Evolutionary conservation across 2,888 invertebrate genomes (phyloP), one percentile per base, ranked within the genome.

Genomic region (Spisula solida): DNA sequence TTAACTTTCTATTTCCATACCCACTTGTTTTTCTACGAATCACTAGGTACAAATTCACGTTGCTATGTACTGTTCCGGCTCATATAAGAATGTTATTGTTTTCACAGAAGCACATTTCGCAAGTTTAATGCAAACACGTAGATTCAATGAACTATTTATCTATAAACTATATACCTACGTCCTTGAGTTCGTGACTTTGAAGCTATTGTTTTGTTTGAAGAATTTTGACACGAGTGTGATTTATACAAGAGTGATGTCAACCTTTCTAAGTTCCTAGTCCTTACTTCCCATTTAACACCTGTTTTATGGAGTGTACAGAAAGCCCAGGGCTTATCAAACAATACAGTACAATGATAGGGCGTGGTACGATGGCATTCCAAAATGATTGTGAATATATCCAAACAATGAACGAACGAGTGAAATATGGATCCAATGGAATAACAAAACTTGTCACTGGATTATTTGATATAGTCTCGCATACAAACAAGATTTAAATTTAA

Each of bases 291-390:
- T 75, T 83, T 83, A 83, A 83, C 83, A 83, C 75, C 48, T 51
- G 75, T 75, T 75, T 51, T 70, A 75, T 47, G 29, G 34, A 34
- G 18, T 75, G 16, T 75, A 5, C 14, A 75, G 29, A 83, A 75
- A 75, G 51, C 51, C 8, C 6, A 18, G 12, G 75, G 75, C 70
- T 75, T 83, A 70, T 41, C 47, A 31, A 48, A 75, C 55, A 75
- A 75, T 70, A 31, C 20, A 85, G 34, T 75, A 85, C 56, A 79
- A 85, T 85, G 85, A 0, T 51, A 79, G 85, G 79, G 85, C 85
- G 85, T 41, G 83, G 83, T 47, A 83, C 83, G 55, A 70, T 20
- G 31, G 25, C 75, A 83, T 83, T 75, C 55, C 70, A 51, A 66
- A 12, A 20, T 47, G 34, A 66, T n/a, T 66, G 34, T 47, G 20